A percentile compares a stretch with the other conserved stretches of the same genome.
Conservation (phyloP, 2,113 vertebrate genomes). For the Eubucco bourcierii region DNA sequence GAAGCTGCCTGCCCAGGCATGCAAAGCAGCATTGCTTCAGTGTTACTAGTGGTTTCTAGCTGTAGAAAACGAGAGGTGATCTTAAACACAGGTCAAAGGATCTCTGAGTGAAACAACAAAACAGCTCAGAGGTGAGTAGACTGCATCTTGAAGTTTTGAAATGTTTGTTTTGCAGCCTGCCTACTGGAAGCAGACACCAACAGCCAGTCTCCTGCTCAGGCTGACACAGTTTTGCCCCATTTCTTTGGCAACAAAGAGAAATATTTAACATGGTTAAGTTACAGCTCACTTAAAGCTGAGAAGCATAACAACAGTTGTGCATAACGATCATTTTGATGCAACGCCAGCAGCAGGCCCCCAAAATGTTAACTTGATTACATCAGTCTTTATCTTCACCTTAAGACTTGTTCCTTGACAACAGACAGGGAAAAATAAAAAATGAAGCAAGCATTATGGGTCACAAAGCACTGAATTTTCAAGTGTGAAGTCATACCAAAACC, state of each 20-base stretch:
- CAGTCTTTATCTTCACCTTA: conserved; percentile 13
- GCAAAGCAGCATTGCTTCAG: not conserved
- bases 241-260: conserved; percentile 22
- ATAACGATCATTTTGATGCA: not conserved
- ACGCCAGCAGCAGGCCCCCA: not conserved
- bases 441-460: conserved; percentile 66
- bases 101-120: not conserved
- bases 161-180: not conserved
- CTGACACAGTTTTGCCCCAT: not conserved
- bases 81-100: not conserved
- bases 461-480: conserved; percentile 95
- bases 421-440: not conserved
- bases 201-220: not conserved
- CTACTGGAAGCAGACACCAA: not conserved
- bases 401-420: conserved; percentile 1
- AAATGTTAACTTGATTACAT: not conserved
- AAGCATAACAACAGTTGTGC: not conserved
- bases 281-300: not conserved
- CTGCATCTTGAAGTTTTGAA: not conserved
- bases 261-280: not conserved
- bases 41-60: not conserved
- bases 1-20: not conserved
- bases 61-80: not conserved
- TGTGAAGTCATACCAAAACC: conserved; percentile 94
- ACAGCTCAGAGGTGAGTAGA: not conserved